These are phyloP conservation scores for Corythaeola cristata DNA, from an alignment of 2,113 vertebrate genomes.

Conservation along the genomic window DNA sequence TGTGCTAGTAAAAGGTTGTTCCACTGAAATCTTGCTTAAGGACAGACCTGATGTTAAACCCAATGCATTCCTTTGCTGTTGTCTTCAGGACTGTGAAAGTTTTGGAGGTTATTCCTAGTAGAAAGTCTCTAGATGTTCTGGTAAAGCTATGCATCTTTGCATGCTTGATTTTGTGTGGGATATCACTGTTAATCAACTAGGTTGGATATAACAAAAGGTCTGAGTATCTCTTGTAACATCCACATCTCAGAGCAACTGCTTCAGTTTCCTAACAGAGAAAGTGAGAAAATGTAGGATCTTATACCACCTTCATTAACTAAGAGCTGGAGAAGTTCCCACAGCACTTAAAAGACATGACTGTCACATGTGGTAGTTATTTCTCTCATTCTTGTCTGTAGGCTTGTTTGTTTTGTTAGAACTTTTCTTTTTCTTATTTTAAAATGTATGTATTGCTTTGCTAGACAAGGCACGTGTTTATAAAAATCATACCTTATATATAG, in stretches of 20 bases:
- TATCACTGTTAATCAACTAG: neutral
- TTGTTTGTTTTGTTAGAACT: neutral
- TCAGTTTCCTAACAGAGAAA: neutral
- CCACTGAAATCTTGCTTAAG: neutral
- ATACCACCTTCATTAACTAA: neutral
- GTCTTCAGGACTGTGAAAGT: neutral
- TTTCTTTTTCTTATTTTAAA: neutral
- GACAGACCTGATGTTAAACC: neutral
- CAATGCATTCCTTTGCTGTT: neutral
- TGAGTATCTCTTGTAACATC: neutral
- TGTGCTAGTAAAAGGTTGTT: neutral
- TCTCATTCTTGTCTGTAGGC: neutral
- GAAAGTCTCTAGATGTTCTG: neutral
- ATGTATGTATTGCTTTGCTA: neutral
- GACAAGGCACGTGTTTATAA: neutral
- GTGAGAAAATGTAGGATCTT: neutral
- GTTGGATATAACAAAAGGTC: neutral
- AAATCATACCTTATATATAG: neutral
- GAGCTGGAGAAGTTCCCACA: neutral
- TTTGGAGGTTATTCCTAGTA: neutral
- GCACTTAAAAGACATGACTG: neutral
- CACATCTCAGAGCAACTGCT: neutral
- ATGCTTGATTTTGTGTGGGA: neutral
- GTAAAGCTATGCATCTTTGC: accelerated
- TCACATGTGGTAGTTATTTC: neutral